Percentiles rank a stretch among this genome's conserved stretches.
Evolutionary conservation across 2,113 vertebrate species (phyloP).

Genomic region (Phaethon lepturus): DNA sequence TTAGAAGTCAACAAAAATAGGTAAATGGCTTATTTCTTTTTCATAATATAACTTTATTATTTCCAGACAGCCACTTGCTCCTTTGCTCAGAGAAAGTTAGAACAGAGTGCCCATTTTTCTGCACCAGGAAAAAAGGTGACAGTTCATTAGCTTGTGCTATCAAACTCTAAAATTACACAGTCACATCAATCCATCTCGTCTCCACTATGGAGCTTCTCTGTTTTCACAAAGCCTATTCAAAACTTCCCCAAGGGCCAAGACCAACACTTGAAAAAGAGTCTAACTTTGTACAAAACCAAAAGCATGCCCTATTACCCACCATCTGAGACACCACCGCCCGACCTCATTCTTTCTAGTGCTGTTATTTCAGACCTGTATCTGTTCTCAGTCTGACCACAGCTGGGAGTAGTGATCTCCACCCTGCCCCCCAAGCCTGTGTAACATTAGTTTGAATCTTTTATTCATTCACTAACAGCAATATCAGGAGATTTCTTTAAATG

Average conservation of each 20-base stretch:
- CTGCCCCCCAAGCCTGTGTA: background rate
- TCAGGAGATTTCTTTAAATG: constrained; percentile 39
- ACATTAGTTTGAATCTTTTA: constrained; percentile 8
- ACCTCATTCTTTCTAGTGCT: constrained; percentile 23
- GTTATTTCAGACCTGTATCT: constrained; percentile 32
- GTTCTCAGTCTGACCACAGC: constrained; percentile 15
- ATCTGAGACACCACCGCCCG: constrained; percentile 6
- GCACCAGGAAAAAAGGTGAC: background rate
- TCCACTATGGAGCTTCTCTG: background rate
- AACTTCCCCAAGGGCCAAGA: constrained; percentile 72
- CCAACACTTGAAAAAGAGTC: constrained; percentile 69
- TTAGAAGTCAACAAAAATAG: background rate
- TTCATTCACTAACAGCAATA: constrained; percentile 29
- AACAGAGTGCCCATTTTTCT: background rate
- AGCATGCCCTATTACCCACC: constrained; percentile 37
- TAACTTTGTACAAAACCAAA: constrained; percentile 75
- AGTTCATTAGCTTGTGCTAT: constrained; percentile 10
- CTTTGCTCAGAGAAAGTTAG: background rate
- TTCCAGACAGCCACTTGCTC: background rate
- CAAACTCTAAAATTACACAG: constrained; percentile 25
- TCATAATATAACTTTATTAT: background rate
- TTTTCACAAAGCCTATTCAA: constrained; percentile 65
- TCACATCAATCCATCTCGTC: constrained; percentile 17
- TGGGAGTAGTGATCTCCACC: constrained; percentile 55
- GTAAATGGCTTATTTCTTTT: background rate